phyloP scores from a whole-genome alignment of 1,140 invertebrate species.

The Drosophila grimshawi region DNA sequence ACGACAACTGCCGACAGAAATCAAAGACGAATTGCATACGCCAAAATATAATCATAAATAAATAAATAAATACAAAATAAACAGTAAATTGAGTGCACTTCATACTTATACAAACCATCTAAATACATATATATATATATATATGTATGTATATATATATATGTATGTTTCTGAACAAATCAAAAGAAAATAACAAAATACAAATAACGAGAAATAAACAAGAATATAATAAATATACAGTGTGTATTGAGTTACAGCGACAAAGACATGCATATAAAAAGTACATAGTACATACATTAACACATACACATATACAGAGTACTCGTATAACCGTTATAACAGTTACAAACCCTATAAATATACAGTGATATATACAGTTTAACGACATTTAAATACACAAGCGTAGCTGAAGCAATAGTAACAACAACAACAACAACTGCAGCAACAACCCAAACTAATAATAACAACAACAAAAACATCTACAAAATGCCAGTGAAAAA shows the following conservation, averaged over 20 bases:
- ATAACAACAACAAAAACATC: slow-evolving; percentile 28
- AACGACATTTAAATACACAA: slow-evolving; percentile 34
- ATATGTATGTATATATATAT: slow-evolving; percentile 42
- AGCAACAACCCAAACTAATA: not conserved
- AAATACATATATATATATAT: slow-evolving; percentile 29
- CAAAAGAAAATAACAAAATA: slow-evolving; percentile 5
- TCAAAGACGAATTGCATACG: slow-evolving; percentile 1
- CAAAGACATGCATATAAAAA: slow-evolving; percentile 2
- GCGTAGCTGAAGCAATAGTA: slow-evolving; percentile 35
- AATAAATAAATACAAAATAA: slow-evolving; percentile 46
- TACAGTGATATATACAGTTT: slow-evolving; percentile 40
- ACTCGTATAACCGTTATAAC: slow-evolving; percentile 20
- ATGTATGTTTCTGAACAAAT: slow-evolving; percentile 25
- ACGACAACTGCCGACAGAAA: slow-evolving; percentile 20
- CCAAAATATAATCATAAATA: slow-evolving; percentile 2
- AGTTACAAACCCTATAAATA: slow-evolving; percentile 14
- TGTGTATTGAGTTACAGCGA: slow-evolving; percentile 7
- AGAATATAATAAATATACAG: slow-evolving; percentile 11
- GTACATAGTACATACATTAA: slow-evolving; percentile 14
- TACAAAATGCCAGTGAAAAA: slow-evolving; percentile 78
- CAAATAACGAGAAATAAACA: not conserved
- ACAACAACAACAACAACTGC: slow-evolving; percentile 7
- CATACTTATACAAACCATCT: slow-evolving; percentile 9
- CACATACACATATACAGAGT: not conserved
- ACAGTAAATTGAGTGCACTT: slow-evolving; percentile 10